Conservation (phyloP, 2,888 invertebrate genomes). For the Branchellion lobata region DNA sequence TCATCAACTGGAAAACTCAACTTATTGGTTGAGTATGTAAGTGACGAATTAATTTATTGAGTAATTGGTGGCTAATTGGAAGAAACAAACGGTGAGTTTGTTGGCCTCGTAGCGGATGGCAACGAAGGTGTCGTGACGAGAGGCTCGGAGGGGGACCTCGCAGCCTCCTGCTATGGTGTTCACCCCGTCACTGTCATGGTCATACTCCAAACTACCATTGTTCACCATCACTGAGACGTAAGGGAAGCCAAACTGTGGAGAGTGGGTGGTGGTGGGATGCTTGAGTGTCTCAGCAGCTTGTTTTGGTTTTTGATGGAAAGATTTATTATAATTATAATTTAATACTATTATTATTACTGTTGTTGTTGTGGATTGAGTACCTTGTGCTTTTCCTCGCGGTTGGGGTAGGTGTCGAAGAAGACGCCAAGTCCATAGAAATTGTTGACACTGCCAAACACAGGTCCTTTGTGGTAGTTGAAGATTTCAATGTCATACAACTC, state of each 20-base stretch:
- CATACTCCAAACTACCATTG: constrained; percentile 90
- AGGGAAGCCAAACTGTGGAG: constrained; percentile 87
- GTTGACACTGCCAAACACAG: constrained; percentile 92
- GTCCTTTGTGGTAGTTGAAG: constrained; percentile 67
- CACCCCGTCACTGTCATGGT: constrained; percentile 97
- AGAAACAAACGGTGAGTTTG: constrained; percentile 70
- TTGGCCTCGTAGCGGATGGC: constrained; percentile 89
- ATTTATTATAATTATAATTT: too few relatives aligned
- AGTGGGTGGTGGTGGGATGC: too few relatives aligned
- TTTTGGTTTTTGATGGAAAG: too few relatives aligned
- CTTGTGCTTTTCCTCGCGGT: constrained; percentile 96
- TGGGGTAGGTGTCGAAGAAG: constrained; percentile 95
- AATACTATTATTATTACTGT: too few relatives aligned
- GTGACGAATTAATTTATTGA: too few relatives aligned
- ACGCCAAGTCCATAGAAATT: constrained; percentile 85
- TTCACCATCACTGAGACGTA: constrained; percentile 97
- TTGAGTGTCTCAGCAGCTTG: too few relatives aligned
- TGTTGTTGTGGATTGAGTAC: too few relatives aligned
- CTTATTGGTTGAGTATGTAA: too few relatives aligned
- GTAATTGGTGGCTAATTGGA: too few relatives aligned
- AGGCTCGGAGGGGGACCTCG: constrained; percentile 89
- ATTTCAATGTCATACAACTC: background rate
- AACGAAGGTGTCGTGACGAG: constrained; percentile 83
- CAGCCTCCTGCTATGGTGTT: constrained; percentile 96
- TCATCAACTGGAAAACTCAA: too few relatives aligned